Percentiles rank a stretch among this genome's conserved stretches.
phyloP scores from a whole-genome alignment of 2,888 invertebrate species.

The Dicycla oo region DNA sequence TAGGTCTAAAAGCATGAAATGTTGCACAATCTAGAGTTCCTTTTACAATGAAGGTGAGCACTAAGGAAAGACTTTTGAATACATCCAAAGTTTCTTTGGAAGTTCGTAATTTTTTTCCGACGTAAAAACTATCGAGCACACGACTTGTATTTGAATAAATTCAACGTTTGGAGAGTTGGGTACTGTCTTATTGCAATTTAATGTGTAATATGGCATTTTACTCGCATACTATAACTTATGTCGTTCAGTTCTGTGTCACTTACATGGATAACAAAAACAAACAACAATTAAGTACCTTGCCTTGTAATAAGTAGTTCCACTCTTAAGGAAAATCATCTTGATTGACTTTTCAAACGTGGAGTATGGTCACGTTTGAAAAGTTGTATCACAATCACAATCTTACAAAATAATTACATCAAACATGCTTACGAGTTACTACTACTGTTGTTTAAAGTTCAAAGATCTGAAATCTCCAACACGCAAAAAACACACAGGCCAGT shows the following conservation, averaged over 20 bases:
- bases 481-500: not conserved
- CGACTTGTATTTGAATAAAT: not conserved
- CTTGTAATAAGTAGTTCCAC: not conserved
- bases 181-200: not conserved
- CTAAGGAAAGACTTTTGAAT: not conserved
- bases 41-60: not conserved
- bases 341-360: not conserved
- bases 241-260: not conserved
- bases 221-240: too few species aligned
- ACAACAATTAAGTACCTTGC: not conserved
- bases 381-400: not conserved
- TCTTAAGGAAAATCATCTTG: not conserved
- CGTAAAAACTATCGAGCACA: too few species aligned
- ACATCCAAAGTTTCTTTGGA: not conserved
- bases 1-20: not conserved
- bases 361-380: not conserved
- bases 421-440: not conserved
- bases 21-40: not conserved
- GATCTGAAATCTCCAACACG: not conserved
- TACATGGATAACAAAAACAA: not conserved
- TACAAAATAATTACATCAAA: constrained; percentile 6
- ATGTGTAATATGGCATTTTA: not conserved
- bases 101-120: not conserved
- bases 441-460: constrained; percentile 1
- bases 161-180: not conserved